Base-by-base conservation (phyloP, 2,113 vertebrate genomes). In the Nesoenas mayeri region DNA sequence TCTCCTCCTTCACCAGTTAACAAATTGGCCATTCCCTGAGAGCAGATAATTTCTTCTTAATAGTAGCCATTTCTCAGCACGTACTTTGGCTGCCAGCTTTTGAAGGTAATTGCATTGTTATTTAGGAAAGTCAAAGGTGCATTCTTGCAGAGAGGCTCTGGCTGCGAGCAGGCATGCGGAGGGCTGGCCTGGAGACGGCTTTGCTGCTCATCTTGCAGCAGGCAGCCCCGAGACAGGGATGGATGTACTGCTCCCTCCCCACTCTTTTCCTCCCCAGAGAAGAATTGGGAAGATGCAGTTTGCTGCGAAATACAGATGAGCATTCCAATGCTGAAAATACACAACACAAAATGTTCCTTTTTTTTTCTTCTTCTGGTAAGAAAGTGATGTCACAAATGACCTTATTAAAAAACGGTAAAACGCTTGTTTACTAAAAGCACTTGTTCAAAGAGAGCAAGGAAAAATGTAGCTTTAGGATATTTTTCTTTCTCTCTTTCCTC, bases 361-460 rank as follows among this genome's bases (percentile, higher is more conserved):
- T 47, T 47, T 47, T 47, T 47, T 44, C 40, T 19, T 47, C 18
- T 94, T 89, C 94, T 79, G 90, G 84, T 96, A 89, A 91, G 92
- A 95, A 95, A 96, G 85, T 94, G 92, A 96, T 97, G 97, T 97
- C 94, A 80, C 89, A 91, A 96, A 95, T 98, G 97, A 98, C 97
- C 97, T 98, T 98, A 97, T 97, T 98, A 97, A 95, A 97, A 96
- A 92, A 92, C 95, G 80, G 95, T 92, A 92, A 96, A 97, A 87
- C 29, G 61, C 96, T 96, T 96, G 95, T 97, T 98, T 97, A 97
- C 93, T 95, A 94, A 91, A 95, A 96, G 93, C 91, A 92, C 85
- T 87, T 92, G 88, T 80, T 97, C 91, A 96, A 92, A 96, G 92
- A 93, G 69, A 95, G 82, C 85, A 95, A 93, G 89, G 71, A 60